Base-by-base conservation (phyloP, 2,797 vertebrate genomes). In the Eptatretus atami region DNA sequence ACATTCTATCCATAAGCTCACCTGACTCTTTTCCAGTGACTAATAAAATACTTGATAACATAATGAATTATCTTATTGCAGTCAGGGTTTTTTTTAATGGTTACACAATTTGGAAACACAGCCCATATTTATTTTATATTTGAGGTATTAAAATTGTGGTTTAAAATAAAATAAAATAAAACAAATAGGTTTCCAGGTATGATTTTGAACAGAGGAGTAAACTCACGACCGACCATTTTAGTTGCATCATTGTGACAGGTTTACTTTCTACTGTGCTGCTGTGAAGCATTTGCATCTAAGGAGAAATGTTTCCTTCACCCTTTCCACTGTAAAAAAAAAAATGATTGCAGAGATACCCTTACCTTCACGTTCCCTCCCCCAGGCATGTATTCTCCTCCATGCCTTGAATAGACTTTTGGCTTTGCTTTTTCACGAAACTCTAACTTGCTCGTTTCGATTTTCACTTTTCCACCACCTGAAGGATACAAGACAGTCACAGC, bases 381-480 rank as follows among this genome's bases (percentile, higher is more conserved):
- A 2, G 90, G 83, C 53, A 81, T 72, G 1, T 96, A 87, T 66
- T 78, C 83, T 66, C 95, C 84, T 73, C 95, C 95, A 70, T 77
- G 84, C 68, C 93, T 73, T 63, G 88, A 96, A 65, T 88, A 82
- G 0, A 94, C 72, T 80, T 95, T 96, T 0, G 90, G 90, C 64
- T 87, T 82, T 67, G 81, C 85, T 74, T 79, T 86, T 6, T 80
- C 79, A 74, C 79, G 79, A 71, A 92, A 96, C 69, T 95, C 90
- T 75, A 96, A 65, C 76, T 95, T 96, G 79, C 94, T 87, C 10
- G 79, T 80, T 72, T 90, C 87, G 65, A 96, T 86, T 74, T 95
- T 86, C 55, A 96, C 70, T 64, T 86, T 85, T 69, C 90, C 90
- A 10, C 90, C 90, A 6, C 90, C 90, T 96, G 67, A 1, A 55